phyloP scores from a whole-genome alignment of 2,113 vertebrate genomes.

The Grammomys surdaster region DNA sequence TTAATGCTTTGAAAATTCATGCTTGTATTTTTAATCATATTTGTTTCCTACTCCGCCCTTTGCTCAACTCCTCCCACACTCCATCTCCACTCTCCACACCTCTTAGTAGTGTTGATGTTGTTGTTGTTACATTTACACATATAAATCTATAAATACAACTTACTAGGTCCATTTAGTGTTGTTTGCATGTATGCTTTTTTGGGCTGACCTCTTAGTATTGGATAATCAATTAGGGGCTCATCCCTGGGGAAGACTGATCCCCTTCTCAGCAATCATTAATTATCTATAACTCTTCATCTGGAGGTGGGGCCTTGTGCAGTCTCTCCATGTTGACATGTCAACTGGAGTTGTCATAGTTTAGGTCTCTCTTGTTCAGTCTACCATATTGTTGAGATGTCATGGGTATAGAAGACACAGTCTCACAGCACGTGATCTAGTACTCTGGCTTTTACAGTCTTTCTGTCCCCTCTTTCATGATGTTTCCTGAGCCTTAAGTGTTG shows the following conservation, averaged over 20 bases:
- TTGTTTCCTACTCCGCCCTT: background rate
- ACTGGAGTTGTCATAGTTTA: background rate
- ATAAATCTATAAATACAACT: background rate
- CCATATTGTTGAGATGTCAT: background rate
- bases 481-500: background rate
- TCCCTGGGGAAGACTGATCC: background rate
- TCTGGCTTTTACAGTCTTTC: background rate
- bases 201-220: background rate
- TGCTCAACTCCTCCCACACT: background rate
- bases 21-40: background rate
- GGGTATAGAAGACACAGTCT: background rate
- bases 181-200: background rate
- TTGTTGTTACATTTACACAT: background rate
- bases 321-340: background rate
- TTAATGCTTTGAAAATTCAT: background rate
- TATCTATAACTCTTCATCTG: background rate
- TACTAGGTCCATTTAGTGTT: background rate
- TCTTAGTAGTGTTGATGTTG: background rate
- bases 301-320: too few relatives aligned
- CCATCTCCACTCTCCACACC: background rate
- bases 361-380: background rate
- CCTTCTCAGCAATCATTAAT: background rate
- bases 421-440: background rate
- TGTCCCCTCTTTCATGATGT: background rate
- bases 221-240: background rate